Evolutionary conservation across 2,797 vertebrate species (phyloP).

Genomic region (Chiloscyllium punctatum): DNA sequence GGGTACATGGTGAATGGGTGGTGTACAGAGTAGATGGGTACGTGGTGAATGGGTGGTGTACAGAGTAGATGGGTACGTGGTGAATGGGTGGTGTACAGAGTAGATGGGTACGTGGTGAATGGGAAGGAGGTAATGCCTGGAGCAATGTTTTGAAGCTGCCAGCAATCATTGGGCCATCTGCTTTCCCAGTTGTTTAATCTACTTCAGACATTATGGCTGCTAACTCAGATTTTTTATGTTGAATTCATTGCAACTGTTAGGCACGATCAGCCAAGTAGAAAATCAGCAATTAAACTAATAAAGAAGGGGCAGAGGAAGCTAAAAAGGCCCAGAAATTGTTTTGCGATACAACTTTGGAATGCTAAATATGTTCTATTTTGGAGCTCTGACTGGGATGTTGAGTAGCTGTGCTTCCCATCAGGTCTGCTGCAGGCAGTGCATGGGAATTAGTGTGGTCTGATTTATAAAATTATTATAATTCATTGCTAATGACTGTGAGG

Average conservation of each 20-base stretch:
- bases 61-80: background rate
- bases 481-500: conserved; percentile 14
- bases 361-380: conserved; percentile 10
- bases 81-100: background rate
- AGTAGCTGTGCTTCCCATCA: background rate
- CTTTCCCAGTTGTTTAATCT: background rate
- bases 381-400: background rate
- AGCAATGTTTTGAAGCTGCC: background rate
- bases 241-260: conserved; percentile 22
- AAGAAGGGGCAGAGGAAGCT: background rate
- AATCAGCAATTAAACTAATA: conserved; percentile 20
- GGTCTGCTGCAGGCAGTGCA: background rate
- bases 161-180: background rate
- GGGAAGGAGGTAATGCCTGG: background rate
- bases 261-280: conserved; percentile 10
- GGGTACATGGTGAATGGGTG: background rate
- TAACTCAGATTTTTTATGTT: background rate
- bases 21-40: background rate
- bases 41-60: background rate
- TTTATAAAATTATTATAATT: conserved; percentile 26
- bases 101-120: background rate
- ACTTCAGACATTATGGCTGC: background rate
- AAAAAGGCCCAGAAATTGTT: background rate
- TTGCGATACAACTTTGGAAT: background rate
- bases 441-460: background rate